Evolutionary conservation across 2,113 vertebrate species (phyloP), one percentile per base, ranked within the genome.

Genomic region (Dermatemys mawii): DNA sequence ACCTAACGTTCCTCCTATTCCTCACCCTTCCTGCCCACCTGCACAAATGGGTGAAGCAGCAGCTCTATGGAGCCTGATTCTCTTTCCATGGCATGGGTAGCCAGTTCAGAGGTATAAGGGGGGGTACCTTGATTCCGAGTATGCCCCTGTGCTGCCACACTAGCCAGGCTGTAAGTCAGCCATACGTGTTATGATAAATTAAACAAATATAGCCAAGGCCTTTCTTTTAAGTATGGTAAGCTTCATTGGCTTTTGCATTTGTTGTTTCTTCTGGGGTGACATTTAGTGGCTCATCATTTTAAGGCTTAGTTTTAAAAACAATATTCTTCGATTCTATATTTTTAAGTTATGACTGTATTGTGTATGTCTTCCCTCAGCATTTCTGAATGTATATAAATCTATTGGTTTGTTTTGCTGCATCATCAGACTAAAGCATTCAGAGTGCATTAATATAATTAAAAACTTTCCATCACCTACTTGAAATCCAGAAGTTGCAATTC

Each of bases 401-500:
- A 87, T 38, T 4, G 46, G 21, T 55, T 88, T 84, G 70, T 80
- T 96, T 93, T 91, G 81, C 87, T 92, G 75, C 85, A 83, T 97
- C 88, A 83, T 85, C 93, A 93, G 55, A 41, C 48, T 78, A 85
- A 97, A 93, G 41, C 3, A 32, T 78, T 96, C 46, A 16, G 63
- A 75, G 86, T 89, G 73, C 89, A 97, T 92, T 96, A 96, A 90
- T 78, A 81, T 81, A 94, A 96, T 95, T 94, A 90, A 97, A 97
- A 98, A 84, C 63, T 44, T 90, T 94, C 55, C 50, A 82, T 96
- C 92, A 97, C 98, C 96, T 97, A 99, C 98, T 97, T 99, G 96
- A 98, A 97, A 94, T 99, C 98, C 96, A 98, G 96, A 95, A 98
- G 93, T 78, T 98, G 97, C 87, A 99, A 88, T 96, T 98, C 95